These are phyloP conservation scores for Microdon myrmicae DNA, from an alignment of 2,888 invertebrate species.

Conservation along the genomic window DNA sequence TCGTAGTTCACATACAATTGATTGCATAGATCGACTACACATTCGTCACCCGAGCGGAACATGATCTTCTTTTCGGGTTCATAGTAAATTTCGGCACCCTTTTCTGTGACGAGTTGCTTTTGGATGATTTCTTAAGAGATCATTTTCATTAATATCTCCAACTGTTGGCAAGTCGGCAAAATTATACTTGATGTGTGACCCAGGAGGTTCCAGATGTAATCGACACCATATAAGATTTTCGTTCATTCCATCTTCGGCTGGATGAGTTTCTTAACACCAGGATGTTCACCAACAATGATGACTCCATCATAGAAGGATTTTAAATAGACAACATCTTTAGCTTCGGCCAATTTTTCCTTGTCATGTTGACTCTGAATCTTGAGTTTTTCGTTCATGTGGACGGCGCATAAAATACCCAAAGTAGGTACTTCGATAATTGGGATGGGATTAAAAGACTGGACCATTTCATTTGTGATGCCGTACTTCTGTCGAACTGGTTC, in stretches of 20 bases:
- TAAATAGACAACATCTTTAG: constrained; percentile 95
- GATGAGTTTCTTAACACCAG: constrained; percentile 90
- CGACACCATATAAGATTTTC: too few species aligned
- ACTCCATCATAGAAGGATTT: constrained; percentile 91
- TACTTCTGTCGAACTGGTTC: constrained; percentile 92
- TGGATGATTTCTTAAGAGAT: too few species aligned
- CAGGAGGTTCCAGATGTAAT: too few species aligned
- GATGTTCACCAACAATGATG: constrained; percentile 86
- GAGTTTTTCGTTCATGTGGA: constrained; percentile 83
- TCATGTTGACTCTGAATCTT: constrained; percentile 99
- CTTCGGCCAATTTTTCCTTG: constrained; percentile 89
- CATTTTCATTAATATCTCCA: constrained; percentile 89
- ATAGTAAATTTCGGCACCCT: constrained; percentile 83
- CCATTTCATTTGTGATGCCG: constrained; percentile 74
- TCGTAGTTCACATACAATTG: constrained; percentile 99
- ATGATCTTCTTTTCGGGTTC: constrained; percentile 95
- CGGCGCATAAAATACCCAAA: constrained; percentile 86
- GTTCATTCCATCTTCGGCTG: too few species aligned
- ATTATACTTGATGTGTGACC: too few species aligned
- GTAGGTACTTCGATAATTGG: constrained; percentile 94
- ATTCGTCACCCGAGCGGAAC: constrained; percentile 95
- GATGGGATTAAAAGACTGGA: constrained; percentile 74
- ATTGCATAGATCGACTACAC: constrained; percentile 98
- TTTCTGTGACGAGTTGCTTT: constrained; percentile 75
- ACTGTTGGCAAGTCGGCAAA: too few species aligned